Base-by-base conservation (phyloP, 2,888 invertebrate genomes). In the Dinocampus coccinellae region DNA sequence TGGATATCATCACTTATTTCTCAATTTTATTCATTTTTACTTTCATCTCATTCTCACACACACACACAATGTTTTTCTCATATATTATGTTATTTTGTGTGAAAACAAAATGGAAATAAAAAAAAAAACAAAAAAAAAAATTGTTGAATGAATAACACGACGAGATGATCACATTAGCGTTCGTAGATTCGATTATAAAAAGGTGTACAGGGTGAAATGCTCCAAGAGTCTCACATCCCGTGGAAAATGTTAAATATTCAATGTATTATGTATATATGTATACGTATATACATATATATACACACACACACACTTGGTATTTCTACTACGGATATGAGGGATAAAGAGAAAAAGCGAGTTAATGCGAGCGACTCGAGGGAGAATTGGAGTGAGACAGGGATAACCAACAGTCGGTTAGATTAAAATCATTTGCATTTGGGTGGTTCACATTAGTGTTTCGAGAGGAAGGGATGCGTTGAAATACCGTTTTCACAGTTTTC, bases 391-490 rank as follows among this genome's bases (percentile, higher is more conserved):
- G 52, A 29, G 29, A n/a, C 1, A 29, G 47, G 63, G 29, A 33
- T 61, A 61, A 39, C 53, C 22, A 33, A 34, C 33, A 53, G 22
- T 22, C 60, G 36, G 62, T 39, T 61, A 39, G 55, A 77, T 77
- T 73, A 77, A 74, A 75, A 75, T 72, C 42, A 74, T 77, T 74
- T 75, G 73, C 75, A 77, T 77, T 75, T 65, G 68, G 58, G 47
- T 71, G 61, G 52, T 73, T 69, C 69, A 62, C 70, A 73, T 75
- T 71, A 69, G 67, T 68, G 57, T 53, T 53, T 57, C 7, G 3
- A 1, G 47, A 16, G n/a, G 47, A 24, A 47, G 53, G 53, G n/a
- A n/a, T n/a, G 7, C 34, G 39, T 58, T 63, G 63, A 74, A 72
- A 70, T 72, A 70, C 66, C 70, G 67, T 73, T 74, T 70, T 60